phyloP scores from a whole-genome alignment of 2,113 vertebrate species.

The Atractosteus spatula region DNA sequence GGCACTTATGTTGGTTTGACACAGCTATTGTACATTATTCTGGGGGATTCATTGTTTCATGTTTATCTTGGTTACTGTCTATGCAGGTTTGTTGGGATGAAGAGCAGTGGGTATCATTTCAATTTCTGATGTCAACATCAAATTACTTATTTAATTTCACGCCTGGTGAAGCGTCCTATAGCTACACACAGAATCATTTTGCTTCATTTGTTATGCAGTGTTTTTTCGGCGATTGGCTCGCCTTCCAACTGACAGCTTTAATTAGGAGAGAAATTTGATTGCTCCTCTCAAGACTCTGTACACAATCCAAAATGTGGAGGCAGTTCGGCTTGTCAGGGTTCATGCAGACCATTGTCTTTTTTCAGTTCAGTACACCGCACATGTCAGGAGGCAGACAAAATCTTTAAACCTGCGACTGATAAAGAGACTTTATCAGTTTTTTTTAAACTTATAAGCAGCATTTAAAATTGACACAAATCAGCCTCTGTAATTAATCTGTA shows the following conservation, averaged over 20 bases:
- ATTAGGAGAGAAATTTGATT: conserved; percentile 93
- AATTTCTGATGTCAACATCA: conserved; percentile 97
- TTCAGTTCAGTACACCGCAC: conserved; percentile 32
- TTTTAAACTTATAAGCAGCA: neutral
- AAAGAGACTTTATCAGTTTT: neutral
- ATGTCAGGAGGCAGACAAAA: conserved; percentile 17
- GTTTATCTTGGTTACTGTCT: conserved; percentile 55
- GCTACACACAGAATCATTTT: conserved; percentile 89
- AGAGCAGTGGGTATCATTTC: conserved; percentile 93
- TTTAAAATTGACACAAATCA: too few species aligned
- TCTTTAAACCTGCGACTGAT: neutral
- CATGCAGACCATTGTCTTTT: conserved; percentile 31
- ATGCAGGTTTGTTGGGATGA: conserved; percentile 75
- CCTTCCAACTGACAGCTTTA: conserved; percentile 96
- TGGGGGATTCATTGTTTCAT: neutral
- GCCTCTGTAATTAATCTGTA: too few species aligned
- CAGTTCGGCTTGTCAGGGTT: conserved; percentile 7
- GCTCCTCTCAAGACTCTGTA: conserved; percentile 73
- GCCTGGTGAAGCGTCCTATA: conserved; percentile 92
- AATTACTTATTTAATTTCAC: conserved; percentile 99
- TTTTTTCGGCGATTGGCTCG: conserved; percentile 82
- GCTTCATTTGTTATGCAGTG: conserved; percentile 91
- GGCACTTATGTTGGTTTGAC: neutral
- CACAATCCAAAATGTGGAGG: conserved; percentile 52
- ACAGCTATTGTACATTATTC: neutral